phyloP scores from a whole-genome alignment of 2,113 vertebrate genomes.

The Ciconia boyciana region DNA sequence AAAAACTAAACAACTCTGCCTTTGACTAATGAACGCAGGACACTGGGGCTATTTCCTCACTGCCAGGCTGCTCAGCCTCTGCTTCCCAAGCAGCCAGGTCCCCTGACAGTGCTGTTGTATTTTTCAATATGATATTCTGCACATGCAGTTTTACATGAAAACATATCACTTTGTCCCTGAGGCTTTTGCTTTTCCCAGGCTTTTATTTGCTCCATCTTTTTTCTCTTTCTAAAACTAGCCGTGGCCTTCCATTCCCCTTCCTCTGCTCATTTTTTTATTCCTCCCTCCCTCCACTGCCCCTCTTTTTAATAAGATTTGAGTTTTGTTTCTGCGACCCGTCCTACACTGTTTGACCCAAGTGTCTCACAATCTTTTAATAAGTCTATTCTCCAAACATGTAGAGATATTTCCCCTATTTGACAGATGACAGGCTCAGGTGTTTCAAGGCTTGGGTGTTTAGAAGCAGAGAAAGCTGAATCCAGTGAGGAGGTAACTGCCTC shows the following conservation, averaged over 20 bases:
- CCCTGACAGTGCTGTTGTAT: background rate
- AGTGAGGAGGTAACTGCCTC: background rate
- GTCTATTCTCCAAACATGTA: background rate
- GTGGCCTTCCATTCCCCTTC: background rate
- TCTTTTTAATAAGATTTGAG: background rate
- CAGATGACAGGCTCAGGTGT: background rate
- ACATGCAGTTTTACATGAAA: background rate
- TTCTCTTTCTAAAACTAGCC: background rate
- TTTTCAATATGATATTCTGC: slow-evolving; percentile 17
- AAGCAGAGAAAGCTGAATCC: background rate
- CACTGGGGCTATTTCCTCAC: background rate
- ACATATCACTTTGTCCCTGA: background rate
- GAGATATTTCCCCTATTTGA: background rate
- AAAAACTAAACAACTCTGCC: background rate
- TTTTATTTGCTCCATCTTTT: background rate
- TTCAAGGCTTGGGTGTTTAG: background rate
- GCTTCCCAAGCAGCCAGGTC: background rate
- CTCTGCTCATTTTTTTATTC: background rate
- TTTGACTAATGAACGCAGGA: background rate
- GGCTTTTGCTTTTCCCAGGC: background rate
- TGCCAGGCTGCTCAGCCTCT: background rate
- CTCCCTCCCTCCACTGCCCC: background rate
- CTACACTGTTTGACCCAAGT: background rate
- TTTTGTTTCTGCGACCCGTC: background rate
- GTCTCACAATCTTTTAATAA: background rate